Evolutionary conservation across 2,797 vertebrate genomes (phyloP).

Genomic region (Cryptoprocta ferox): DNA sequence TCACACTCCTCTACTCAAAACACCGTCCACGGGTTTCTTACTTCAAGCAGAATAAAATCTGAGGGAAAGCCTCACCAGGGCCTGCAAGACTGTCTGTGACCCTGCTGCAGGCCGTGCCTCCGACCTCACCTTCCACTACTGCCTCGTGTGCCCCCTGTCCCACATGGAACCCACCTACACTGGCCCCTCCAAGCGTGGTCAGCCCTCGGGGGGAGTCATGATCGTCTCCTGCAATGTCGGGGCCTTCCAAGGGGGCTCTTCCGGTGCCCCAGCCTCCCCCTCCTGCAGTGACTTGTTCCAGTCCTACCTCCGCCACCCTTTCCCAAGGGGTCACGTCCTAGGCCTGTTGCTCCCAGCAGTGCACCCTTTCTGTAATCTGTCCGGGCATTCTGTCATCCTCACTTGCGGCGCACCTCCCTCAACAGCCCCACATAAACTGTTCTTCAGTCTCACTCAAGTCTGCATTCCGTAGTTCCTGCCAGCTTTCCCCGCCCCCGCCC

Average conservation of each 20-base stretch:
- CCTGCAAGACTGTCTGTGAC: not conserved
- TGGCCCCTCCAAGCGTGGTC: not conserved
- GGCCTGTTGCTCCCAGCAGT: rapidly evolving
- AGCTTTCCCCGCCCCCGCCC: not conserved
- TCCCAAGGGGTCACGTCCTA: not conserved
- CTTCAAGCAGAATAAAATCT: not conserved
- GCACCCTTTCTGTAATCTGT: not conserved
- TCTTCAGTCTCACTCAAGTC: not conserved
- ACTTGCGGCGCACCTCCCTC: not conserved
- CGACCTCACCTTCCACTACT: not conserved
- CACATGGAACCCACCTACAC: too few species aligned
- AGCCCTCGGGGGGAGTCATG: not conserved
- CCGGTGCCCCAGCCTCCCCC: not conserved
- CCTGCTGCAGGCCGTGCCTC: not conserved
- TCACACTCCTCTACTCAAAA: not conserved
- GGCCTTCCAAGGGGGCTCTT: not conserved
- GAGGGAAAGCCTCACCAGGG: not conserved
- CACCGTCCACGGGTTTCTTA: not conserved
- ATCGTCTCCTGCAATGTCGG: not conserved
- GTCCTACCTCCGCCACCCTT: not conserved
- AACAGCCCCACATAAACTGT: not conserved
- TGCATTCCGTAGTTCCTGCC: not conserved
- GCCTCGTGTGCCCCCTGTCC: not conserved
- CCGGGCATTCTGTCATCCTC: not conserved
- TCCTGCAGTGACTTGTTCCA: not conserved